Percentiles rank a stretch among this genome's conserved stretches.
These are phyloP conservation scores for Drosophila nannoptera DNA, from an alignment of 1,140 invertebrate genomes.

Conservation along the genomic window DNA sequence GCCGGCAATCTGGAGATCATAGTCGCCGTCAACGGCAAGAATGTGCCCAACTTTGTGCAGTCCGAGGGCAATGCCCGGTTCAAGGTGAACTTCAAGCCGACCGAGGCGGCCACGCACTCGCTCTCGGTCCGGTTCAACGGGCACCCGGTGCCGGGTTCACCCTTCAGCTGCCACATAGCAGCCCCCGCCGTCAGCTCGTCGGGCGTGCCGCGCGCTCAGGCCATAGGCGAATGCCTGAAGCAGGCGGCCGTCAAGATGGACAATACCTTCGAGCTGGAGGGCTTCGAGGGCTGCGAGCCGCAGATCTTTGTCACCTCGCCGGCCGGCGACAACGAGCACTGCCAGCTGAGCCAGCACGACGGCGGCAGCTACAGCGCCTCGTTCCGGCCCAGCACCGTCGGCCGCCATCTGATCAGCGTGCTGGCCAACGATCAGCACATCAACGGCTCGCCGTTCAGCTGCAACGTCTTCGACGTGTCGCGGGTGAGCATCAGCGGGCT, in stretches of 20 bases:
- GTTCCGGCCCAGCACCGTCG: constrained; percentile 91
- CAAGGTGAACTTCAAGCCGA: constrained; percentile 97
- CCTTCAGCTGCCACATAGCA: constrained; percentile 90
- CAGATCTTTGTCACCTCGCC: constrained; percentile 89
- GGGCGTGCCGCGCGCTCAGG: constrained; percentile 80
- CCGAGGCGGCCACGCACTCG: constrained; percentile 92
- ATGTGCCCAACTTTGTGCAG: constrained; percentile 99
- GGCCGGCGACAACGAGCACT: constrained; percentile 86
- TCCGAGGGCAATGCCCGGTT: constrained; percentile 98
- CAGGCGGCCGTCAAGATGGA: constrained; percentile 81
- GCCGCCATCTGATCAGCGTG: constrained; percentile 90
- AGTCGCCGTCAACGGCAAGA: constrained; percentile 97
- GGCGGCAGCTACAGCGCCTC: constrained; percentile 86
- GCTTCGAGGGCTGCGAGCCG: constrained; percentile 81
- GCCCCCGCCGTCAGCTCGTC: constrained; percentile 67
- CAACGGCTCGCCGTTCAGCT: constrained; percentile 93
- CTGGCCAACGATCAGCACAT: constrained; percentile 90
- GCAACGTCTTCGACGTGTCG: constrained; percentile 94
- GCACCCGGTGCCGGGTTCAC: constrained; percentile 94
- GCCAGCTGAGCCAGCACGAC: constrained; percentile 80
- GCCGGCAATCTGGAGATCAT: constrained; percentile 98
- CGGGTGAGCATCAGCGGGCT: constrained; percentile 90
- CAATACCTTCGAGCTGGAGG: constrained; percentile 77
- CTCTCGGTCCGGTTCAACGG: constrained; percentile 97
- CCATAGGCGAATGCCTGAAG: constrained; percentile 82